phyloP scores from a whole-genome alignment of 2,113 vertebrate species.

The Irena cyanogastra region DNA sequence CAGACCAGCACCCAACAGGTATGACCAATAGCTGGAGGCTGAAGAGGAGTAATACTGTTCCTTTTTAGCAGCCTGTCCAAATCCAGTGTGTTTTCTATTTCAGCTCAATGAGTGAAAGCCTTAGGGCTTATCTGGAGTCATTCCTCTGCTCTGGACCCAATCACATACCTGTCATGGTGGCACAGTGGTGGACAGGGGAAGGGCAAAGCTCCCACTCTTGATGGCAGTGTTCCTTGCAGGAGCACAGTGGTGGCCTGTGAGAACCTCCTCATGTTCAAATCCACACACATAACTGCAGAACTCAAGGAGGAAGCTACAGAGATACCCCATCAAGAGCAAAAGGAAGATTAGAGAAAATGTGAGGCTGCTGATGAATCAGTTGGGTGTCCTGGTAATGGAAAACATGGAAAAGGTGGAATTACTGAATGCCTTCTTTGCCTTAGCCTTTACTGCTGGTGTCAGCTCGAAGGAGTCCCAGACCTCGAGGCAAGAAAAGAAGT shows the following conservation, averaged over 20 bases:
- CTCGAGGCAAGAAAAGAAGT: not conserved
- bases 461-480: not conserved
- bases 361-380: not conserved
- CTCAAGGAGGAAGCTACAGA: not conserved
- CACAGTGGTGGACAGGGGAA: not conserved
- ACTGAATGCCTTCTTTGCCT: not conserved
- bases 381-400: not conserved
- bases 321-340: not conserved
- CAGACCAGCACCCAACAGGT: not conserved
- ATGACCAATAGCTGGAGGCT: not conserved
- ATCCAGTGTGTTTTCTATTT: not conserved
- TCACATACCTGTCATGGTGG: accelerated
- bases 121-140: not conserved
- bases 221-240: not conserved
- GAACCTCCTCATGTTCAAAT: not conserved
- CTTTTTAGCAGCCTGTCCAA: not conserved
- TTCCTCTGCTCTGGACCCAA: not conserved
- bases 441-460: not conserved
- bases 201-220: not conserved
- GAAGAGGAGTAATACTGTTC: not conserved
- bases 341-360: not conserved
- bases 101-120: not conserved
- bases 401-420: not conserved
- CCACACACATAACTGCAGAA: not conserved
- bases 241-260: not conserved